Base-by-base conservation (phyloP, 2,113 vertebrate genomes). In the Rattus rattus region DNA sequence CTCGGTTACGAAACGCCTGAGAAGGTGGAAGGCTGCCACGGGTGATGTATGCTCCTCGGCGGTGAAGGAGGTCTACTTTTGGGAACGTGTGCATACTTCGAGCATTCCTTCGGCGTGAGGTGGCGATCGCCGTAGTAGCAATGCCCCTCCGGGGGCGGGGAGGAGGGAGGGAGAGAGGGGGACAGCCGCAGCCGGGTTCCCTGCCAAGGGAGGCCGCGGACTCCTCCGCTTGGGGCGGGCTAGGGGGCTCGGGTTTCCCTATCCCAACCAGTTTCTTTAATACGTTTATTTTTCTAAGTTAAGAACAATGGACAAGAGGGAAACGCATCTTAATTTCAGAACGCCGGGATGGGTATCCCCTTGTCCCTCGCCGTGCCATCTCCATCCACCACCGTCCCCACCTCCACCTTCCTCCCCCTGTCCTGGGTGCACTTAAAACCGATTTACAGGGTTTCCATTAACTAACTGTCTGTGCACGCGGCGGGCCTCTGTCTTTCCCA, bases 71-170 rank as follows among this genome's bases (percentile, higher is more conserved):
- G 98, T 98, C 98, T 98, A 96, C 99, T 98, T 98, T 98, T 98
- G 99, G 99, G 99, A 99, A 99, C 98, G 98, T 96, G 98, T 98
- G 98, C 98, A 98, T 98, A 98, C 98, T 98, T 98, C 97, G 98
- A 98, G 97, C 99, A 99, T 99, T 99, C 99, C 99, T 99, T 98
- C 98, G 97, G 98, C 98, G 97, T 99, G 99, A 99, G 99, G 99
- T 98, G 98, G 97, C 98, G 96, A 97, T 96, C 97, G 97, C 98
- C 94, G 97, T 97, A 97, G 97, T 97, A 97, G 98, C 96, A 73
- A 88, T 24, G 97, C 97, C 95, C 97, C 97, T 93, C 94, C 56
- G 91, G 92, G 89, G 90, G 94, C 36, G 86, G 81, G 84, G 80
- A 70, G 67, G 59, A 49, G 90, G 95, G 96, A 86, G 92, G 96